A percentile compares a stretch with the other conserved stretches of the same genome.
These are phyloP conservation scores for Seira ritae DNA, from an alignment of 2,888 invertebrate species.

Conservation along the genomic window DNA sequence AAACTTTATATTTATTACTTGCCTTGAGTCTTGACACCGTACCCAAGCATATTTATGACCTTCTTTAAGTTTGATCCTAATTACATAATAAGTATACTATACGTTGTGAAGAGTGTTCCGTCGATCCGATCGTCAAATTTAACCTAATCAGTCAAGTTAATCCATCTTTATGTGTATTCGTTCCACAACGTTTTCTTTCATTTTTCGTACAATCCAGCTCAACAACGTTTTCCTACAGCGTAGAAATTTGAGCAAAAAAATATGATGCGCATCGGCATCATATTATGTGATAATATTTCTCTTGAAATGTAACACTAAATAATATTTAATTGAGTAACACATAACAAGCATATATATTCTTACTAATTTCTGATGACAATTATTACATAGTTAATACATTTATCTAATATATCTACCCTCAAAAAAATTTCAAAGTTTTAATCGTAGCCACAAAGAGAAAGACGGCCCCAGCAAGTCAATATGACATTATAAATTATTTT, in stretches of 20 bases:
- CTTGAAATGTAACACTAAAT: too few relatives aligned
- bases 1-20: not conserved
- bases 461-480: too few relatives aligned
- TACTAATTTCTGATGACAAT: constrained; percentile 13
- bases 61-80: not conserved
- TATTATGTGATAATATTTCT: too few relatives aligned
- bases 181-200: not conserved
- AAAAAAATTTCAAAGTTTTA: constrained; percentile 2
- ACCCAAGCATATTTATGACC: constrained; percentile 52
- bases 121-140: too few relatives aligned
- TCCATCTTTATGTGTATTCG: not conserved
- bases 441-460: not conserved
- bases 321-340: constrained; percentile 25
- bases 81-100: too few relatives aligned
- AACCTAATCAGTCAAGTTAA: not conserved
- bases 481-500: constrained; percentile 12
- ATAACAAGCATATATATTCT: constrained; percentile 15
- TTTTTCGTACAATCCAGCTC: not conserved
- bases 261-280: too few relatives aligned
- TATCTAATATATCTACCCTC: constrained; percentile 44
- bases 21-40: constrained; percentile 60
- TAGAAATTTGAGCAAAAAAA: too few relatives aligned
- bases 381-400: not conserved
- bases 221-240: too few relatives aligned
- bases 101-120: too few relatives aligned